phyloP scores from a whole-genome alignment of 2,113 vertebrate genomes.

The Macroglossus sobrinus region DNA sequence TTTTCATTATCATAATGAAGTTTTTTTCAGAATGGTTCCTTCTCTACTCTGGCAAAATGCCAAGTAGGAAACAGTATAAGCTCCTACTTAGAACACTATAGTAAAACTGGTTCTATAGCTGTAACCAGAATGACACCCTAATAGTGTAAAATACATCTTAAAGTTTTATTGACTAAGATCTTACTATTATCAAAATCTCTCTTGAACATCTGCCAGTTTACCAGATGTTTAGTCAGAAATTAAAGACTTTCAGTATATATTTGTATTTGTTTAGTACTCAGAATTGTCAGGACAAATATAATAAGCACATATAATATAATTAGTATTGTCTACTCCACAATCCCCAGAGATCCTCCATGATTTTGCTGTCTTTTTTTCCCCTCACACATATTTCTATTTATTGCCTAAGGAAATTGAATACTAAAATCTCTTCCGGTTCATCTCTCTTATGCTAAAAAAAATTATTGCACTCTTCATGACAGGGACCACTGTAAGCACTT shows the following conservation, averaged over 20 bases:
- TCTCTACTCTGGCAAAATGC: background rate
- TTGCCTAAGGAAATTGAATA: background rate
- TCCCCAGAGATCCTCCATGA: background rate
- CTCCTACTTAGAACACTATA: background rate
- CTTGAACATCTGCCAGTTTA: conserved; percentile 25
- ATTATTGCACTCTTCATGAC: background rate
- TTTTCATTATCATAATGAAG: background rate
- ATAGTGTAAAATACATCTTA: background rate
- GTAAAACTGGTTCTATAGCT: background rate
- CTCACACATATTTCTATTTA: background rate
- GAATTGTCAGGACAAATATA: conserved; percentile 46
- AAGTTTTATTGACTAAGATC: background rate
- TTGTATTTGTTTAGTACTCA: conserved; percentile 23
- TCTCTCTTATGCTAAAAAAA: conserved; percentile 25
- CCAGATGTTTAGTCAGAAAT: conserved; percentile 14
- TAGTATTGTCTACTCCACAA: background rate
- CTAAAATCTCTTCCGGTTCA: background rate
- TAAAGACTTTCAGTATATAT: conserved; percentile 11
- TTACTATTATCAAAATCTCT: background rate
- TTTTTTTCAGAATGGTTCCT: background rate
- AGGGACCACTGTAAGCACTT: background rate
- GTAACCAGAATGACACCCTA: background rate
- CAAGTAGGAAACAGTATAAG: conserved; percentile 19
- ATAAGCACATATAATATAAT: background rate
- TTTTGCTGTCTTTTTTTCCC: background rate